Evolutionary conservation across 2,797 vertebrate genomes (phyloP).

Genomic region (Urocyon cinereoargenteus): DNA sequence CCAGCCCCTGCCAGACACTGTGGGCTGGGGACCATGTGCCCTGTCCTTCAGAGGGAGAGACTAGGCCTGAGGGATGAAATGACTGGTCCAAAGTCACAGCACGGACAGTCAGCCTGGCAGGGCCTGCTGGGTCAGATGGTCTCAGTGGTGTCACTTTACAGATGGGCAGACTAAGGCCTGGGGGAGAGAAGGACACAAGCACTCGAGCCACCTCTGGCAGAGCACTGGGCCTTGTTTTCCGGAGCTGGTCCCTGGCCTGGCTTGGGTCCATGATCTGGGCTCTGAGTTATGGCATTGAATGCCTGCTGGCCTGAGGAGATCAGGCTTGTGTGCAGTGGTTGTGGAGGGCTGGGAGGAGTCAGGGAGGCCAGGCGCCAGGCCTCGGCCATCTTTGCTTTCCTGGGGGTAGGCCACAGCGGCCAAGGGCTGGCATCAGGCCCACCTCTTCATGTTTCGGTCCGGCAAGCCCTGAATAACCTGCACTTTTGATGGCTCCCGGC

Average conservation of each 20-base stretch:
- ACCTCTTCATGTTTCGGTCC: background rate
- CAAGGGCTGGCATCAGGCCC: background rate
- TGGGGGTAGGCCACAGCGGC: background rate
- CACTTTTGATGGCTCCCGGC: background rate
- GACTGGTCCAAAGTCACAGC: background rate
- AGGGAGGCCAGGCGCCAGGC: background rate
- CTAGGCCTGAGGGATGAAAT: background rate
- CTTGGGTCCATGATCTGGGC: background rate
- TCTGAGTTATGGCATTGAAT: background rate
- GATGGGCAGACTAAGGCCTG: background rate
- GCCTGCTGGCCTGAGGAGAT: background rate
- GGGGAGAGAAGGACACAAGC: background rate
- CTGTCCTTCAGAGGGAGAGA: background rate
- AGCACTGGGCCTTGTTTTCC: background rate
- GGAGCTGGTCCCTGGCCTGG: background rate
- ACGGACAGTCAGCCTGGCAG: background rate
- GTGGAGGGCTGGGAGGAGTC: background rate
- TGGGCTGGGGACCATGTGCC: background rate
- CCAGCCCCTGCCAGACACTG: fast-evolving
- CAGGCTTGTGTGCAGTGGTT: fast-evolving
- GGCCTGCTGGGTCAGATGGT: background rate
- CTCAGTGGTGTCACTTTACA: background rate
- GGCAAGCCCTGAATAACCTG: background rate
- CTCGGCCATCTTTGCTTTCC: background rate
- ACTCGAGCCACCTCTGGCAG: background rate